Evolutionary conservation across 1,140 invertebrate genomes (phyloP).

Genomic region (Drosophila sulfurigaster): DNA sequence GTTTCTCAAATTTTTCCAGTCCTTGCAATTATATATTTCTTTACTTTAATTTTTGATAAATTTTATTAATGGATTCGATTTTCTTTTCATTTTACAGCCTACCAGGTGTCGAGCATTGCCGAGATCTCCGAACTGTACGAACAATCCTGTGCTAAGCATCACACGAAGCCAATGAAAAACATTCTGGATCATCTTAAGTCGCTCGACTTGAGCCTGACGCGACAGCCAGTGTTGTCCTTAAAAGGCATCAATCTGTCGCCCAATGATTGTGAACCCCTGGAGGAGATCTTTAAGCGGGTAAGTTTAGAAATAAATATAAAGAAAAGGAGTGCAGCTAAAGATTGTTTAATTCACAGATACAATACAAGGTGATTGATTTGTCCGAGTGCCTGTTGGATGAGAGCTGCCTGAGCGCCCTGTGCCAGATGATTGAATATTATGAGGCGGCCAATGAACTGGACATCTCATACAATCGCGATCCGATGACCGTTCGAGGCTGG

Average conservation of each 20-base stretch:
- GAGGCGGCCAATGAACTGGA: slow-evolving; percentile 92
- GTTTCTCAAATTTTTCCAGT: no score
- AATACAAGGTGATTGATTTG: slow-evolving; percentile 82
- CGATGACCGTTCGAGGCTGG: slow-evolving; percentile 89
- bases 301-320: no score
- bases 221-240: slow-evolving; percentile 86
- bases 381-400: slow-evolving; percentile 78
- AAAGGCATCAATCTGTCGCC: slow-evolving; percentile 86
- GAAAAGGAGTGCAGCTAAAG: no score
- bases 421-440: slow-evolving; percentile 97
- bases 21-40: background rate
- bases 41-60: background rate
- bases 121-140: slow-evolving; percentile 90
- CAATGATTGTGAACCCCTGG: slow-evolving; percentile 89
- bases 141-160: slow-evolving; percentile 89
- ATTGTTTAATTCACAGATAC: slow-evolving; percentile 59
- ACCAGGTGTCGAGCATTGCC: slow-evolving; percentile 67
- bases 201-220: slow-evolving; percentile 76
- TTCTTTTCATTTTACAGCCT: slow-evolving; percentile 55
- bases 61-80: background rate
- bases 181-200: slow-evolving; percentile 91
- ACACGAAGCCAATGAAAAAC: slow-evolving; percentile 88
- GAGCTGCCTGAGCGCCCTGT: slow-evolving; percentile 87
- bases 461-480: slow-evolving; percentile 91
- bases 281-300: slow-evolving; percentile 91